Percentiles rank a stretch among this genome's conserved stretches.
Conservation (phyloP, 2,888 invertebrate genomes). For the Sturmia bella region DNA sequence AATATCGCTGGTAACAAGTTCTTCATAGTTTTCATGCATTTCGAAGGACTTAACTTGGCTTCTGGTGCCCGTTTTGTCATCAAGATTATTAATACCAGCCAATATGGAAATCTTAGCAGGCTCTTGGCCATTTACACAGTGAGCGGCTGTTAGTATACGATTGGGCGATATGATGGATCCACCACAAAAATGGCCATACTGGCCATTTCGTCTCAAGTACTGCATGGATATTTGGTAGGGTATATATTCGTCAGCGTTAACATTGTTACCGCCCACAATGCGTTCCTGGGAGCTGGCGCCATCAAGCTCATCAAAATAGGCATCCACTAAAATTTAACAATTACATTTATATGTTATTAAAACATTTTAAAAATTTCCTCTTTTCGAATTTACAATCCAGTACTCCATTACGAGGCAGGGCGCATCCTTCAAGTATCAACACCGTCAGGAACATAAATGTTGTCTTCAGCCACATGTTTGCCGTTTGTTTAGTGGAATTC, state of each 20-base stretch:
- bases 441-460: slow-evolving; percentile 4
- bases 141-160: slow-evolving; percentile 80
- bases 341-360: not conserved
- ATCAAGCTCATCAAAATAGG: slow-evolving; percentile 73
- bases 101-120: slow-evolving; percentile 76
- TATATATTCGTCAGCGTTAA: slow-evolving; percentile 75
- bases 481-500: not conserved
- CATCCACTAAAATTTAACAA: slow-evolving; percentile 73
- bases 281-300: slow-evolving; percentile 75
- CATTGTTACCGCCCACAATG: slow-evolving; percentile 78
- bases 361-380: not conserved
- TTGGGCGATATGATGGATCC: slow-evolving; percentile 79
- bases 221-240: slow-evolving; percentile 80
- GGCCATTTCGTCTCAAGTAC: slow-evolving; percentile 72
- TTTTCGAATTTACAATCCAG: slow-evolving; percentile 53
- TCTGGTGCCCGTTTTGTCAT: slow-evolving; percentile 74
- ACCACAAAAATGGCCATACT: slow-evolving; percentile 79
- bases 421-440: not conserved
- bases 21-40: slow-evolving; percentile 79
- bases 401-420: slow-evolving; percentile 14
- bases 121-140: slow-evolving; percentile 79
- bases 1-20: slow-evolving; percentile 79
- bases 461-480: slow-evolving; percentile 30
- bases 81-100: slow-evolving; percentile 76
- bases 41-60: slow-evolving; percentile 76